Percentiles rank a stretch among this genome's conserved stretches.
Conservation (phyloP, 2,888 invertebrate species). For the Criorhina ranunculi region DNA sequence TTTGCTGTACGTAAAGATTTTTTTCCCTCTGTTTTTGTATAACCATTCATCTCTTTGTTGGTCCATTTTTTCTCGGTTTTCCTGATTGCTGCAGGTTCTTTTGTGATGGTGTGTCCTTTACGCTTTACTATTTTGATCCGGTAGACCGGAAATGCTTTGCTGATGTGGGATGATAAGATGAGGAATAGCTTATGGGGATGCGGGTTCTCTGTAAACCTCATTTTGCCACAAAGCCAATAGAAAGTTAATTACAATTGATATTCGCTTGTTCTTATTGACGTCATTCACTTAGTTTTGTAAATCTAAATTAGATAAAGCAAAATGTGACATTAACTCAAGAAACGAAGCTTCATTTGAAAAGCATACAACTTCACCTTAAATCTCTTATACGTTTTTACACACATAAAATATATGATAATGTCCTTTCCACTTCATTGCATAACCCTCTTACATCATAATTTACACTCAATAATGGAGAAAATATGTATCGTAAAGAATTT, state of each 20-base stretch:
- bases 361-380: too few relatives aligned
- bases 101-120: constrained; percentile 2
- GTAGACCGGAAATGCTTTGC: neutral
- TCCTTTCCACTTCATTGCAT: neutral
- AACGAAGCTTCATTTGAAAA: too few relatives aligned
- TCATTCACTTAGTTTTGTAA: too few relatives aligned
- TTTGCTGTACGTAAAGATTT: neutral
- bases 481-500: constrained; percentile 28
- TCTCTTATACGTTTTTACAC: too few relatives aligned
- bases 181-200: neutral
- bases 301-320: too few relatives aligned
- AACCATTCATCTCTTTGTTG: constrained; percentile 1
- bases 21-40: neutral
- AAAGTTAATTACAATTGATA: too few relatives aligned
- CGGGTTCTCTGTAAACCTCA: neutral
- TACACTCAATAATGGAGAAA: constrained; percentile 44
- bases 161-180: neutral
- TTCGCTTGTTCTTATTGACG: too few relatives aligned
- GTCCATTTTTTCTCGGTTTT: neutral
- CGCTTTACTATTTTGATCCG: neutral
- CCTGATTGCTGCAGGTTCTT: constrained; percentile 27
- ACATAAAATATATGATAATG: neutral
- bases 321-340: too few relatives aligned
- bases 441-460: constrained; percentile 26
- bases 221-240: neutral